These are phyloP conservation scores for Discoglossus pictus DNA, from an alignment of 2,797 vertebrate species.

Conservation along the genomic window DNA sequence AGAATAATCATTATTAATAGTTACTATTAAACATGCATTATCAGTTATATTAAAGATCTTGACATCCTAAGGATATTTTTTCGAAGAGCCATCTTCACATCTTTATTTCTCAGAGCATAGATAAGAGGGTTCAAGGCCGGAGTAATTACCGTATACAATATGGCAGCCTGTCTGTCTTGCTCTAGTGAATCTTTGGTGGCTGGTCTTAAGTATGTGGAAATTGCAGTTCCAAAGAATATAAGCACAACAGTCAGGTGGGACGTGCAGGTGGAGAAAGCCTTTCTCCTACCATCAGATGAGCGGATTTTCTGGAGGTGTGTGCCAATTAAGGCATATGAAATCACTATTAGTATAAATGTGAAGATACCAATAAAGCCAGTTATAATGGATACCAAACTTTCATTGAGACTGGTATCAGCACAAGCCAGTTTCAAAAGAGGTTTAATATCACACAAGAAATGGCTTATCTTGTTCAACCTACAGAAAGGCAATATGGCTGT, in stretches of 20 bases:
- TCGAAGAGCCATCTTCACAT: constrained; percentile 13
- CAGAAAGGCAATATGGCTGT: constrained; percentile 30
- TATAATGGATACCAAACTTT: constrained; percentile 4
- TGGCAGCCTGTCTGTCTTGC: constrained; percentile 21
- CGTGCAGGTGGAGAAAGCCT: constrained; percentile 24
- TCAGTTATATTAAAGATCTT: no score
- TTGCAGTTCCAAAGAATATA: constrained; percentile 24
- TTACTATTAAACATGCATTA: no score
- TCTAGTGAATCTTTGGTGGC: constrained; percentile 7
- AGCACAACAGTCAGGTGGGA: constrained; percentile 33
- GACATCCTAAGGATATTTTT: neutral
- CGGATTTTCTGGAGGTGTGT: constrained; percentile 11
- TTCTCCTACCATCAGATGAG: neutral
- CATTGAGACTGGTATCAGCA: constrained; percentile 3
- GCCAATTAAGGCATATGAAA: constrained; percentile 33
- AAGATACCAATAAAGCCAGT: constrained; percentile 11
- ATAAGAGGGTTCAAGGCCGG: constrained; percentile 42
- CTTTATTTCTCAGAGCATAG: constrained; percentile 34
- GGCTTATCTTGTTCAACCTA: constrained; percentile 3
- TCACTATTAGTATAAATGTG: constrained; percentile 18
- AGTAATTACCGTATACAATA: constrained; percentile 32
- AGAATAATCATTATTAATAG: no score
- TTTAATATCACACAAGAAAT: constrained; percentile 44
- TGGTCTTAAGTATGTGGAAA: constrained; percentile 28
- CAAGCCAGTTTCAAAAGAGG: constrained; percentile 35